These are phyloP conservation scores for Tetranychus truncatus DNA, from an alignment of 2,888 invertebrate genomes.

Conservation along the genomic window DNA sequence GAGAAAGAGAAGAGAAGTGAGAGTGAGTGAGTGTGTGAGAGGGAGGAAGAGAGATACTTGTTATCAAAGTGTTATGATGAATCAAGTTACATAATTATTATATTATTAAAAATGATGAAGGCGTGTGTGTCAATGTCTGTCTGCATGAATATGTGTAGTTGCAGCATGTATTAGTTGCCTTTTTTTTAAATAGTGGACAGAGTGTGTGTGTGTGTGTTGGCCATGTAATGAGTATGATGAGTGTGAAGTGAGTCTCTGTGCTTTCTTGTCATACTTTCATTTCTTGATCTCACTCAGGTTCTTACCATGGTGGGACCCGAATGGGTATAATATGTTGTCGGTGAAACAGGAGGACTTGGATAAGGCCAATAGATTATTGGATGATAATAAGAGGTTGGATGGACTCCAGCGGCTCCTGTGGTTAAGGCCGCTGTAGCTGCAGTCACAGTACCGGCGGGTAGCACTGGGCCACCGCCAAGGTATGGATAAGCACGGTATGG, in stretches of 20 bases:
- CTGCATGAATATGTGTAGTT: too few relatives aligned
- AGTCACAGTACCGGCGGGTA: conserved; percentile 1
- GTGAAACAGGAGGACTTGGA: conserved; percentile 81
- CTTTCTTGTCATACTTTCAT: neutral
- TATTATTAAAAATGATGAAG: too few relatives aligned
- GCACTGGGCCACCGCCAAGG: conserved; percentile 1
- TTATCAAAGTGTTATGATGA: too few relatives aligned
- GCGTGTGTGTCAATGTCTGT: too few relatives aligned
- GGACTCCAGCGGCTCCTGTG: conserved; percentile 10
- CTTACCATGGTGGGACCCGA: conserved; percentile 31
- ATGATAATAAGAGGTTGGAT: conserved; percentile 15
- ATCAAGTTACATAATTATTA: too few relatives aligned
- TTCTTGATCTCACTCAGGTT: conserved; percentile 9
- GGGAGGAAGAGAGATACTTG: too few relatives aligned
- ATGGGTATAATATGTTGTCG: conserved; percentile 60
- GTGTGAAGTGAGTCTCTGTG: neutral
- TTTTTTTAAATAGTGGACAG: too few relatives aligned
- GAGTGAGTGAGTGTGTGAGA: too few relatives aligned
- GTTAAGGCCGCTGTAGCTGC: conserved; percentile 13
- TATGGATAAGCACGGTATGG: conserved; percentile 31
- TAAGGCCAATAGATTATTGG: conserved; percentile 70
- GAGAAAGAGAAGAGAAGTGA: too few relatives aligned
- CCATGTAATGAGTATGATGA: neutral
- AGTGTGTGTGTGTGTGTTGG: too few relatives aligned
- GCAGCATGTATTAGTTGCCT: too few relatives aligned